phyloP scores from a whole-genome alignment of 2,888 invertebrate genomes.

The Papilio elwesi region DNA sequence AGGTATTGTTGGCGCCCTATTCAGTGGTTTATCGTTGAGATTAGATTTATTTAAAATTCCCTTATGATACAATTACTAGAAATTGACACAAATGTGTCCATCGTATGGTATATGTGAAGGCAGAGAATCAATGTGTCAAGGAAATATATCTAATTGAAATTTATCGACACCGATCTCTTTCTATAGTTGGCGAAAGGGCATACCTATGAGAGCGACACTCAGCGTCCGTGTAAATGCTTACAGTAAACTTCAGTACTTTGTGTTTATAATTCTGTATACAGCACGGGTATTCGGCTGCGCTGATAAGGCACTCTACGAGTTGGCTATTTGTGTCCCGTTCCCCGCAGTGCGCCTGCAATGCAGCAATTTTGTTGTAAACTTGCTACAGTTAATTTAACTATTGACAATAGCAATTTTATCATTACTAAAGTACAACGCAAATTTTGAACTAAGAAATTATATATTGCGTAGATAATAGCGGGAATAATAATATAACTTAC shows the following conservation, averaged over 20 bases:
- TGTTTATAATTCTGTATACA: background rate
- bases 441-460: constrained; percentile 1
- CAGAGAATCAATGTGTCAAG: too few species aligned
- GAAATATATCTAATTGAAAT: too few species aligned
- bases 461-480: constrained; percentile 12
- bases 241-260: background rate
- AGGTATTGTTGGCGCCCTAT: too few species aligned
- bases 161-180: too few species aligned
- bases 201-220: too few species aligned
- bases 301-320: constrained; percentile 18
- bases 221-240: background rate
- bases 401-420: constrained; percentile 23
- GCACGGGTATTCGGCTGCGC: background rate
- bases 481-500: background rate
- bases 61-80: too few species aligned
- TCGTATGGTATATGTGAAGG: too few species aligned
- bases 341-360: constrained; percentile 27
- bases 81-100: too few species aligned
- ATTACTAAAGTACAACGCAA: constrained; percentile 4
- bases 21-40: too few species aligned
- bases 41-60: too few species aligned
- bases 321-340: background rate
- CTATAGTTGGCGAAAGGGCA: too few species aligned
- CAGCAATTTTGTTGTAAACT: constrained; percentile 20
- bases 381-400: background rate